phyloP scores from a whole-genome alignment of 2,113 vertebrate species.

The Leucosticte australis region DNA sequence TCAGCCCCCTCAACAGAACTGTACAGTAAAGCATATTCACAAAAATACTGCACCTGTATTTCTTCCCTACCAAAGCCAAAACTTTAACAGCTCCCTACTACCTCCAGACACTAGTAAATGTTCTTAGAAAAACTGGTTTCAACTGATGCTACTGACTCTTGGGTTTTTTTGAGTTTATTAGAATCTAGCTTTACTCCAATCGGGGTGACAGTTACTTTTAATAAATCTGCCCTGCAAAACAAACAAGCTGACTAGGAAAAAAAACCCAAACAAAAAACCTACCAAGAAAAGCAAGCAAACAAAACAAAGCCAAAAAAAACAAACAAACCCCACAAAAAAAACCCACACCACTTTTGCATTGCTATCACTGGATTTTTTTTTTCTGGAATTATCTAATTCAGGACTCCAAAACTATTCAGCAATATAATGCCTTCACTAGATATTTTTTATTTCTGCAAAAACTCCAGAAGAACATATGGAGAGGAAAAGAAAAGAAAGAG shows the following conservation, averaged over 20 bases:
- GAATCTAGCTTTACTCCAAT: background rate
- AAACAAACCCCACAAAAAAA: background rate
- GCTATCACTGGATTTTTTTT: background rate
- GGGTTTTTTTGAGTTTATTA: background rate
- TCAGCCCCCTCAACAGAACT: background rate
- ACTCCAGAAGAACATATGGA: background rate
- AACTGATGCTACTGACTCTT: background rate
- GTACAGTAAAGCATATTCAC: background rate
- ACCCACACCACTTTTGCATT: background rate
- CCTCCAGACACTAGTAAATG: background rate
- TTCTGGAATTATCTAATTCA: background rate
- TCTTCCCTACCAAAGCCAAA: background rate
- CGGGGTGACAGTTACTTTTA: background rate
- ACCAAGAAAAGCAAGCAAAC: background rate
- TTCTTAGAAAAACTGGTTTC: background rate
- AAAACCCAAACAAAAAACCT: too few species aligned
- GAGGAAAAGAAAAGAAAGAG: background rate
- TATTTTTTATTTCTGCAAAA: background rate
- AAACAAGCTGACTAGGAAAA: background rate
- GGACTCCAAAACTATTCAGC: background rate
- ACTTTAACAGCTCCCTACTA: background rate
- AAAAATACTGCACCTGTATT: background rate
- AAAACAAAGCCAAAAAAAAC: background rate
- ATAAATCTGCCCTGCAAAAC: background rate
- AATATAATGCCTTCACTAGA: background rate